A percentile compares a stretch with the other conserved stretches of the same genome.
Conservation (phyloP, 2,888 invertebrate species). For the Drosophila meridiana region DNA sequence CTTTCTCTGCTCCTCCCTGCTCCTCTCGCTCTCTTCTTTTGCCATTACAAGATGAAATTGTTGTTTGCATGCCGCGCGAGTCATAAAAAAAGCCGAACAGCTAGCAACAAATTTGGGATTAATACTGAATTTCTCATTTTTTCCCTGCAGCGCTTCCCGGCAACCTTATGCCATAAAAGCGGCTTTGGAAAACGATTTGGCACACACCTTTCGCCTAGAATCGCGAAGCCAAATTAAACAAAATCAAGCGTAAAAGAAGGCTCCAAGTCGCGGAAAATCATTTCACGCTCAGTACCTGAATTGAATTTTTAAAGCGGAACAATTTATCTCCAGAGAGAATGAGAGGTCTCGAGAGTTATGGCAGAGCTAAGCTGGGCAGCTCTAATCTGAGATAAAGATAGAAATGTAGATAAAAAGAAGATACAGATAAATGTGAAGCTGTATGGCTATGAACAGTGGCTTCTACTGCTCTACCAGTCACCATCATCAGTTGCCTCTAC, state of each 20-base stretch:
- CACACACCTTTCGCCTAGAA: conserved; percentile 49
- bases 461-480: background rate
- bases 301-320: background rate
- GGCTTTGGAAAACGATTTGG: conserved; percentile 38
- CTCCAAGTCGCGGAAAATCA: conserved; percentile 12
- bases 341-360: background rate
- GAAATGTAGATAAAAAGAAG: background rate
- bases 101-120: conserved; percentile 74
- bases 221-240: conserved; percentile 39
- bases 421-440: background rate
- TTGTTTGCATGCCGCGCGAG: conserved; percentile 67
- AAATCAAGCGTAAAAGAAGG: conserved; percentile 44
- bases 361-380: background rate
- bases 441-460: background rate
- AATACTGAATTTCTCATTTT: conserved; percentile 42
- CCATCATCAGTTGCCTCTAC: too few species aligned
- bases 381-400: background rate
- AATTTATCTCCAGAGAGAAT: background rate
- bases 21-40: background rate
- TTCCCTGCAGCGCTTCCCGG: background rate
- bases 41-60: conserved; percentile 58
- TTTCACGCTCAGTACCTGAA: conserved; percentile 21
- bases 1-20: background rate
- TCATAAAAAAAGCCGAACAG: conserved; percentile 64
- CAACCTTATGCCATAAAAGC: conserved; percentile 32